Conservation (phyloP, 2,797 vertebrate species). For the Aplochiton taeniatus region DNA sequence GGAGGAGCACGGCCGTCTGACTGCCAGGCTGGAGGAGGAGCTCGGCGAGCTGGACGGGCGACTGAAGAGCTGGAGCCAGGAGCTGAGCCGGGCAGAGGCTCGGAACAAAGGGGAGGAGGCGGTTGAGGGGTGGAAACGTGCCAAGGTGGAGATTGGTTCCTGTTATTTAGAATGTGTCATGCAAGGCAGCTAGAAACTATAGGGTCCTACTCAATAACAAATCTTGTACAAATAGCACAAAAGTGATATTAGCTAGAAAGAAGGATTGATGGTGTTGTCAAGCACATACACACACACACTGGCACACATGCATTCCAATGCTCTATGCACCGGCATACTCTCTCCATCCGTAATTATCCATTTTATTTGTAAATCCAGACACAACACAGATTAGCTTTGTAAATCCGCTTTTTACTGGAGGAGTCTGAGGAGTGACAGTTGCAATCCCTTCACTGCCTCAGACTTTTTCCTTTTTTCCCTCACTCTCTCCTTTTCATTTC, state of each 20-base stretch:
- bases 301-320: constrained; percentile 30
- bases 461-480: constrained; percentile 28
- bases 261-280: constrained; percentile 39
- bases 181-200: neutral
- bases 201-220: too few relatives aligned
- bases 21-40: constrained; percentile 80
- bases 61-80: constrained; percentile 80
- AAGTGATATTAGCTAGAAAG: neutral
- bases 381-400: constrained; percentile 73
- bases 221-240: neutral
- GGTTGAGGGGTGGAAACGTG: constrained; percentile 85
- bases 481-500: constrained; percentile 44
- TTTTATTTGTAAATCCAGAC: constrained; percentile 69
- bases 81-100: constrained; percentile 80
- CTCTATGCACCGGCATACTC: constrained; percentile 46
- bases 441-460: constrained; percentile 61
- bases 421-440: constrained; percentile 60
- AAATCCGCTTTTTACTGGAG: constrained; percentile 72
- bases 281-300: constrained; percentile 23
- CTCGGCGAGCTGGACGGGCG: constrained; percentile 74
- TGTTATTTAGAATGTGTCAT: neutral
- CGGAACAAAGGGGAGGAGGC: constrained; percentile 84
- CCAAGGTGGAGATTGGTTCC: constrained; percentile 78
- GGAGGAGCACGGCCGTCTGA: constrained; percentile 81
- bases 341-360: constrained; percentile 67